phyloP scores from a whole-genome alignment of 2,888 invertebrate species.

The Helleia helle region DNA sequence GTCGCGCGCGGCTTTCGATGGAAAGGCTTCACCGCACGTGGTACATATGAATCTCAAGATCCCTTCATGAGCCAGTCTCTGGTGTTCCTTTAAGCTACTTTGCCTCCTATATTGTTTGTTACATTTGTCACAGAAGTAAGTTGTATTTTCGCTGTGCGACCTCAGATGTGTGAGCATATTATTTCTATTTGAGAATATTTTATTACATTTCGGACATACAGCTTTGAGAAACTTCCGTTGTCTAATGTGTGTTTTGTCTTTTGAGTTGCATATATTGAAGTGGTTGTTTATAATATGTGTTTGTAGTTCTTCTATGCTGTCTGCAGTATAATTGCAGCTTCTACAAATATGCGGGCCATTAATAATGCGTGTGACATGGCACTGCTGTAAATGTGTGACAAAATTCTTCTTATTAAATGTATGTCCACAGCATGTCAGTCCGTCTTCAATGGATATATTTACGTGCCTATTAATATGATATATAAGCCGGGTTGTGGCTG shows the following conservation, averaged over 20 bases:
- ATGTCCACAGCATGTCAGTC: slow-evolving; percentile 35
- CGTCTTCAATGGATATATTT: slow-evolving; percentile 28
- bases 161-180: slow-evolving; percentile 59
- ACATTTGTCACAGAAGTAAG: slow-evolving; percentile 52
- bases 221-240: slow-evolving; percentile 49
- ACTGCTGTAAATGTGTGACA: slow-evolving; percentile 34
- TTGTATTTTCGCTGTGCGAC: slow-evolving; percentile 31
- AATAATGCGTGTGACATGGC: slow-evolving; percentile 25
- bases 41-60: slow-evolving; percentile 49
- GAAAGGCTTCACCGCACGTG: slow-evolving; percentile 63
- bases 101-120: slow-evolving; percentile 52
- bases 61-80: slow-evolving; percentile 51
- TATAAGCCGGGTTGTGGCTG: slow-evolving; percentile 37
- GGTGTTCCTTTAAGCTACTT: slow-evolving; percentile 56
- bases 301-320: slow-evolving; percentile 16
- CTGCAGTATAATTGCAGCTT: slow-evolving; percentile 32
- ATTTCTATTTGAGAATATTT: slow-evolving; percentile 63
- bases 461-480: slow-evolving; percentile 43
- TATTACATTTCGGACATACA: slow-evolving; percentile 62
- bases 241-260: slow-evolving; percentile 18
- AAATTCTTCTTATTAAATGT: slow-evolving; percentile 32
- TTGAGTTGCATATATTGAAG: slow-evolving; percentile 12
- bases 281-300: slow-evolving; percentile 16
- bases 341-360: slow-evolving; percentile 27
- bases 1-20: slow-evolving; percentile 46